Evolutionary conservation across 1,140 invertebrate genomes (phyloP).

Genomic region (Drosophila rhopaloa): DNA sequence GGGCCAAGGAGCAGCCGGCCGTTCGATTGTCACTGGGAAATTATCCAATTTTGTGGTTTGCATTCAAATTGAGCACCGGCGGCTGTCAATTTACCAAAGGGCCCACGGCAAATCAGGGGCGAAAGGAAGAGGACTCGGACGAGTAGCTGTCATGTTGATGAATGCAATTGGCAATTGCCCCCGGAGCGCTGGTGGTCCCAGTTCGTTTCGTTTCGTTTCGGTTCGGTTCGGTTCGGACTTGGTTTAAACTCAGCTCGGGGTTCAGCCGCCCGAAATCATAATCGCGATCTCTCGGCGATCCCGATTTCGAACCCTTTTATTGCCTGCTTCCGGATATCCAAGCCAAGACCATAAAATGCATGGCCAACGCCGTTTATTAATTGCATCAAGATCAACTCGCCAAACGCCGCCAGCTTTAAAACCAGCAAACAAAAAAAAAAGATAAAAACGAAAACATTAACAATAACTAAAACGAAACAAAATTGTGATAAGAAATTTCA

Average conservation of each 20-base stretch:
- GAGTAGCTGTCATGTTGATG: constrained; percentile 80
- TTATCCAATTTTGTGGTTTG: constrained; percentile 84
- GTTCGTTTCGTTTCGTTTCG: not conserved
- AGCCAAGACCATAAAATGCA: constrained; percentile 53
- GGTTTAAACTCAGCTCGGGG: constrained; percentile 19
- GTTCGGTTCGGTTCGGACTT: constrained; percentile 1
- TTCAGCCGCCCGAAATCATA: constrained; percentile 51
- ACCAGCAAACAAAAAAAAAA: constrained; percentile 15
- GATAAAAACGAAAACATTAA: not conserved
- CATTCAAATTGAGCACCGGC: constrained; percentile 78
- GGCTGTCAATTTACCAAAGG: constrained; percentile 79
- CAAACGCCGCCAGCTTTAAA: constrained; percentile 47
- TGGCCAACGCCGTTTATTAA: constrained; percentile 65
- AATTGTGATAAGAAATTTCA: constrained; percentile 65
- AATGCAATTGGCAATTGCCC: constrained; percentile 63
- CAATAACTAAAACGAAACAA: constrained; percentile 2
- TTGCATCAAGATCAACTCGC: constrained; percentile 75
- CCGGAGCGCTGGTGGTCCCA: constrained; percentile 57
- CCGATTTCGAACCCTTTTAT: constrained; percentile 65
- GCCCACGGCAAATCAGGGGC: constrained; percentile 8
- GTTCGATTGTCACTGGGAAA: constrained; percentile 82
- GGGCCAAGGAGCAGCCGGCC: constrained; percentile 12
- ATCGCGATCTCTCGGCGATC: constrained; percentile 53
- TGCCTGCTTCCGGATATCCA: constrained; percentile 75
- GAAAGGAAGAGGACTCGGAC: constrained; percentile 31